Percentiles rank a stretch among this genome's conserved stretches.
Evolutionary conservation across 2,888 invertebrate genomes (phyloP).

Genomic region (Cerastis leucographa): DNA sequence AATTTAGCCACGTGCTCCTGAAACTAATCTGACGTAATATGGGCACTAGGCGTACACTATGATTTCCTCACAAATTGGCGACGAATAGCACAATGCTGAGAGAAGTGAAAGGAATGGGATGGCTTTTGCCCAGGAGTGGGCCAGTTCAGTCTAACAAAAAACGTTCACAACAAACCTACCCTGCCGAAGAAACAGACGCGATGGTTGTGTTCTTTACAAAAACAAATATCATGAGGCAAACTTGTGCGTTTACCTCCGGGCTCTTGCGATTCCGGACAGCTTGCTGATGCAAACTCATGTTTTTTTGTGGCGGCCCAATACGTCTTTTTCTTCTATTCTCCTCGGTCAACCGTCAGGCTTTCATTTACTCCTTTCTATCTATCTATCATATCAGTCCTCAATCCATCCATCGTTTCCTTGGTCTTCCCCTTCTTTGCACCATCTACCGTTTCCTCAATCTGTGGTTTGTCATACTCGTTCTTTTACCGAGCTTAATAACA

Average conservation of each 20-base stretch:
- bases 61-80: neutral
- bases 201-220: neutral
- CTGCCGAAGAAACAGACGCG: too few relatives aligned
- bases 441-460: conserved; percentile 11
- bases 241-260: neutral
- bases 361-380: too few relatives aligned
- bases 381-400: too few relatives aligned
- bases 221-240: neutral
- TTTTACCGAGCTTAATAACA: conserved; percentile 46
- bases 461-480: conserved; percentile 16
- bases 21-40: neutral
- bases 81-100: neutral
- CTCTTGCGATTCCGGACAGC: too few relatives aligned
- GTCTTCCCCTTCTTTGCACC: neutral
- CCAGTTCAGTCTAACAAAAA: neutral
- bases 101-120: neutral
- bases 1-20: too few relatives aligned
- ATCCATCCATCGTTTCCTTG: too few relatives aligned
- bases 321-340: too few relatives aligned
- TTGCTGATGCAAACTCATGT: too few relatives aligned
- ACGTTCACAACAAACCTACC: neutral
- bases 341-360: too few relatives aligned
- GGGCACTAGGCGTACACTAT: neutral
- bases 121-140: neutral
- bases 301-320: too few relatives aligned